Conservation (phyloP, 2,797 vertebrate species). For the Toxotes lorentzi region DNA sequence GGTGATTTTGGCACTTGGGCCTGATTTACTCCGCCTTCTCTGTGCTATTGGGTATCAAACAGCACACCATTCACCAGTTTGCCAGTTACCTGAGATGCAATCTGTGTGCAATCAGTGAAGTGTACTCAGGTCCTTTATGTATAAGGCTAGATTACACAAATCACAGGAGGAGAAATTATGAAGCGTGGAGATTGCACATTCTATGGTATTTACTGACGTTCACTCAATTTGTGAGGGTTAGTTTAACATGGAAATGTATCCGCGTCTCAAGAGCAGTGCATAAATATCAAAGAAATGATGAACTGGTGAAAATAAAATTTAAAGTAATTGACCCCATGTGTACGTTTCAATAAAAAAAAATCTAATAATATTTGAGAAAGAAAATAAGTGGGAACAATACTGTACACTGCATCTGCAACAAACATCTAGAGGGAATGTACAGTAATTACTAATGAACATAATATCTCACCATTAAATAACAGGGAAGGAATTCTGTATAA, state of each 20-base stretch:
- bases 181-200: constrained; percentile 14
- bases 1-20: constrained; percentile 3
- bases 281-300: background rate
- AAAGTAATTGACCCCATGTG: background rate
- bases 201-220: constrained; percentile 15
- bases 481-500: background rate
- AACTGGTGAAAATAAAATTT: background rate
- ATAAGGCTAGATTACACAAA: constrained; percentile 6
- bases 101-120: constrained; percentile 16
- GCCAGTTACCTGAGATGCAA: constrained; percentile 18
- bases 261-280: background rate
- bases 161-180: constrained; percentile 10
- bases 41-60: background rate
- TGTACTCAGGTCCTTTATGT: constrained; percentile 19
- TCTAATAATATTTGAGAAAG: background rate
- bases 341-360: background rate
- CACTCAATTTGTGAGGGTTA: constrained; percentile 1
- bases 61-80: background rate
- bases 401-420: background rate
- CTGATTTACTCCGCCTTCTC: constrained; percentile 6
- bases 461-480: background rate
- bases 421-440: background rate
- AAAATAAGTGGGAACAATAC: background rate
- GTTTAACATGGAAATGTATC: background rate
- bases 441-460: background rate